A percentile compares a stretch with the other conserved stretches of the same genome.
These are phyloP conservation scores for Oxystoma pomonae DNA, from an alignment of 2,888 invertebrate genomes.

Conservation along the genomic window DNA sequence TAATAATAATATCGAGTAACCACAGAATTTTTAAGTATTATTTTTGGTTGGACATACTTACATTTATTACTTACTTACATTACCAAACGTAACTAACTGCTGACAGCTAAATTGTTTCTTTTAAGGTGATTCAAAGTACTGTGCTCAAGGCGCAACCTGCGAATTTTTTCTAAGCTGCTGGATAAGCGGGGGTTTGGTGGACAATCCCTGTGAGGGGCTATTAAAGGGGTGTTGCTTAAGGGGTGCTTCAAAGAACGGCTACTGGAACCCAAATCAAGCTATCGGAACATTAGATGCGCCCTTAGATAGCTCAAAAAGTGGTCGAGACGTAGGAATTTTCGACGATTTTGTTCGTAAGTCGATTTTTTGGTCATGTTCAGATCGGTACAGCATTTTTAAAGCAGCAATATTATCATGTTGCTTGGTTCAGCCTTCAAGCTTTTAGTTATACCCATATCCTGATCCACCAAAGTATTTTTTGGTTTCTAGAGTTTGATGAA, in stretches of 20 bases:
- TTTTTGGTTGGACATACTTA: no score
- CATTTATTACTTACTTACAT: neutral
- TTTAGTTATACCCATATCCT: no score
- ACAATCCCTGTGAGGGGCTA: conserved; percentile 71
- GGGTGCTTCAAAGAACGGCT: conserved; percentile 52
- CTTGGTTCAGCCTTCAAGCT: no score
- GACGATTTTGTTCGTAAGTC: conserved; percentile 45
- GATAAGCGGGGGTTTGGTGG: conserved; percentile 83
- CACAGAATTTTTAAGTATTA: no score
- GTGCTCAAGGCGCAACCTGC: conserved; percentile 73
- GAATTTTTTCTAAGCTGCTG: conserved; percentile 91
- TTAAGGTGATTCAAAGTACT: conserved; percentile 34
- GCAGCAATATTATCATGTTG: no score
- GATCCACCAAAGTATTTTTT: no score
- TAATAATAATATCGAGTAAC: no score
- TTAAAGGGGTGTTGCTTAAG: conserved; percentile 86
- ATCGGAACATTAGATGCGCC: conserved; percentile 58
- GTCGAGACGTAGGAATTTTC: conserved; percentile 52
- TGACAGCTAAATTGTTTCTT: neutral
- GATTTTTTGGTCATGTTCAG: no score
- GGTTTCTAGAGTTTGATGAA: no score
- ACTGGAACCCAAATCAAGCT: conserved; percentile 59
- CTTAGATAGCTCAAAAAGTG: conserved; percentile 53
- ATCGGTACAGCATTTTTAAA: no score
- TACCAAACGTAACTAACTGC: neutral